Evolutionary conservation across 1,140 invertebrate species (phyloP).

Genomic region (Drosophila burlai): DNA sequence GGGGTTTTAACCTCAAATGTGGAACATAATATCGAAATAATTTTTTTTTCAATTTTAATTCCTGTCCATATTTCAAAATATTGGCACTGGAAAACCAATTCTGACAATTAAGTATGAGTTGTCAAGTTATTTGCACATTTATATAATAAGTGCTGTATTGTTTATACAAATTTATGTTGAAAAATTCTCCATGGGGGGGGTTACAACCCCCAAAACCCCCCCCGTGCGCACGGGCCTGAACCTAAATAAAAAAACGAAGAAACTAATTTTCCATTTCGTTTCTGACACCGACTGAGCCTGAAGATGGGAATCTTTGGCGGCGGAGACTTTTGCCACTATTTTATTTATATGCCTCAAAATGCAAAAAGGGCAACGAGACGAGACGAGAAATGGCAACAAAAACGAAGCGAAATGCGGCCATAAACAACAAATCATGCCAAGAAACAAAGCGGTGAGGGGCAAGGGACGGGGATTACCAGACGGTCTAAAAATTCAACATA

Average conservation of each 20-base stretch:
- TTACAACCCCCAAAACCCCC: too few species aligned
- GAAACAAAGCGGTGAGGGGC: conserved; percentile 24
- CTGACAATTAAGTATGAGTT: too few species aligned
- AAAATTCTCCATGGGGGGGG: too few species aligned
- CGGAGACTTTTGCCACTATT: conserved; percentile 66
- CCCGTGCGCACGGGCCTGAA: too few species aligned
- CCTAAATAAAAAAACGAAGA: conserved; percentile 13
- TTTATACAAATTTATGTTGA: too few species aligned
- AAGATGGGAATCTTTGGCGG: conserved; percentile 41
- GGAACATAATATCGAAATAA: too few species aligned
- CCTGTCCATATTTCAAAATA: too few species aligned
- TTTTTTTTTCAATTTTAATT: too few species aligned
- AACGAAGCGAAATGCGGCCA: conserved; percentile 65
- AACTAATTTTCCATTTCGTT: conserved; percentile 66
- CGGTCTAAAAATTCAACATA: conserved; percentile 82
- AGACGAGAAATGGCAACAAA: conserved; percentile 44
- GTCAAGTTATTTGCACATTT: too few species aligned
- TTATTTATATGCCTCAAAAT: conserved; percentile 73
- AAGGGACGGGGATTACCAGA: conserved; percentile 32
- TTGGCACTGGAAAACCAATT: too few species aligned
- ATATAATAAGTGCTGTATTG: too few species aligned
- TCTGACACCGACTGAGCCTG: conserved; percentile 43
- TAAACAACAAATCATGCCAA: conserved; percentile 82
- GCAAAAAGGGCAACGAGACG: conserved; percentile 48
- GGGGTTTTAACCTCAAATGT: too few species aligned